phyloP scores from a whole-genome alignment of 2,113 vertebrate species.

The Phocoena sinus region DNA sequence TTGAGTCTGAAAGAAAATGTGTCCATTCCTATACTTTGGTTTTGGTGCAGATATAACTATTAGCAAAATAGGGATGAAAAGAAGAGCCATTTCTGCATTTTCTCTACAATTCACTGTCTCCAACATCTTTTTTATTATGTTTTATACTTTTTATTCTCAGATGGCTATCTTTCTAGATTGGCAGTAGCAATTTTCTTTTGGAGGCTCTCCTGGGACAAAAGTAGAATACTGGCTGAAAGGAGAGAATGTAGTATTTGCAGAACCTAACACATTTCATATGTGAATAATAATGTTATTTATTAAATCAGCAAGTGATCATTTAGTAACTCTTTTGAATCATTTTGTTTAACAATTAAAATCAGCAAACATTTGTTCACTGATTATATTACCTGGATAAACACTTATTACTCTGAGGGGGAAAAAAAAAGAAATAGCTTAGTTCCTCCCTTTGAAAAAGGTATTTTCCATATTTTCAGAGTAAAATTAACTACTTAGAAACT shows the following conservation, averaged over 20 bases:
- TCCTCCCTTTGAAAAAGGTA: background rate
- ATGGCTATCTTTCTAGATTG: background rate
- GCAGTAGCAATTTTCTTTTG: background rate
- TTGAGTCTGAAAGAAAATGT: background rate
- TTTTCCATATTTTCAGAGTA: background rate
- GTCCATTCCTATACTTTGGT: background rate
- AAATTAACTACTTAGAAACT: background rate
- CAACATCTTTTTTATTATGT: background rate
- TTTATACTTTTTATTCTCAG: background rate
- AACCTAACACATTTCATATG: background rate
- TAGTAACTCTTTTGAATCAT: background rate
- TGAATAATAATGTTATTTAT: background rate
- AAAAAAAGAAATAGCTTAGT: background rate
- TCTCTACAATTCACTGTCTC: background rate
- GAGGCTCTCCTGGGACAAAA: background rate
- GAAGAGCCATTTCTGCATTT: background rate
- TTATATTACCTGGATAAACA: background rate
- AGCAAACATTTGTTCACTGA: background rate
- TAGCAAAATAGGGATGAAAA: background rate
- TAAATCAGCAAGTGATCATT: background rate
- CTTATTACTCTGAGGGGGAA: background rate
- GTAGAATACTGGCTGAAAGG: background rate
- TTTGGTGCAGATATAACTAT: background rate
- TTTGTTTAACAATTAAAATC: background rate
- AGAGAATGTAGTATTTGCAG: background rate